Conservation (phyloP, 2,888 invertebrate genomes). For the Heliconius cydno region DNA sequence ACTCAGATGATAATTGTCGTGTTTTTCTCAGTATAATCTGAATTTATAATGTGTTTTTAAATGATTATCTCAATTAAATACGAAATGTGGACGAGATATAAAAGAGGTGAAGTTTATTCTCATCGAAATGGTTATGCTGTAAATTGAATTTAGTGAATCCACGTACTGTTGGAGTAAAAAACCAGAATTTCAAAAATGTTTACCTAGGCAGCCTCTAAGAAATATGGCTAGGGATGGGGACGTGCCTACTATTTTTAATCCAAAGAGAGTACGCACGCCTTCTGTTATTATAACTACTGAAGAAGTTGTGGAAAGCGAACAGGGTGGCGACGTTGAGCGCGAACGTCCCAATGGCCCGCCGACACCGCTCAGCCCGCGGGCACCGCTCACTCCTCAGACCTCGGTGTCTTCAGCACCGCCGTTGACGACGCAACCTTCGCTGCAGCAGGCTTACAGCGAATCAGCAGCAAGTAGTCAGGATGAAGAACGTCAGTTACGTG, state of each 20-base stretch:
- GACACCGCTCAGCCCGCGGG: constrained; percentile 74
- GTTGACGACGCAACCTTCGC: constrained; percentile 75
- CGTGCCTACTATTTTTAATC: constrained; percentile 92
- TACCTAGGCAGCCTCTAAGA: constrained; percentile 49
- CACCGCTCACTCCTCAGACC: constrained; percentile 75
- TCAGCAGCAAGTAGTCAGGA: constrained; percentile 85
- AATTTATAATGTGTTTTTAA: constrained; percentile 35
- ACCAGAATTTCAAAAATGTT: constrained; percentile 51
- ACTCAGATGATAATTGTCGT: constrained; percentile 43
- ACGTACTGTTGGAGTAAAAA: constrained; percentile 42
- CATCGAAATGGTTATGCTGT: constrained; percentile 43
- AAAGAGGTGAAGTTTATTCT: constrained; percentile 40
- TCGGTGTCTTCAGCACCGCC: constrained; percentile 80
- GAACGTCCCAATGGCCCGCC: constrained; percentile 79
- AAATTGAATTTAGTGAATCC: constrained; percentile 50
- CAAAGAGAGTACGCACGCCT: constrained; percentile 87
- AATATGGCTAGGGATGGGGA: constrained; percentile 88
- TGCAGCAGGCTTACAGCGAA: constrained; percentile 78
- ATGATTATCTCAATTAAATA: constrained; percentile 34
- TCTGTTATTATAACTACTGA: constrained; percentile 88
- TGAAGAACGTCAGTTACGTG: constrained; percentile 80
- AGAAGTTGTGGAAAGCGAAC: constrained; percentile 78
- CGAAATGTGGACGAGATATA: constrained; percentile 44
- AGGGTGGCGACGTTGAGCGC: constrained; percentile 65
- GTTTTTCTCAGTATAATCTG: constrained; percentile 38